A percentile compares a stretch with the other conserved stretches of the same genome.
Conservation (phyloP, 1,140 invertebrate genomes). For the Apis dorsata region DNA sequence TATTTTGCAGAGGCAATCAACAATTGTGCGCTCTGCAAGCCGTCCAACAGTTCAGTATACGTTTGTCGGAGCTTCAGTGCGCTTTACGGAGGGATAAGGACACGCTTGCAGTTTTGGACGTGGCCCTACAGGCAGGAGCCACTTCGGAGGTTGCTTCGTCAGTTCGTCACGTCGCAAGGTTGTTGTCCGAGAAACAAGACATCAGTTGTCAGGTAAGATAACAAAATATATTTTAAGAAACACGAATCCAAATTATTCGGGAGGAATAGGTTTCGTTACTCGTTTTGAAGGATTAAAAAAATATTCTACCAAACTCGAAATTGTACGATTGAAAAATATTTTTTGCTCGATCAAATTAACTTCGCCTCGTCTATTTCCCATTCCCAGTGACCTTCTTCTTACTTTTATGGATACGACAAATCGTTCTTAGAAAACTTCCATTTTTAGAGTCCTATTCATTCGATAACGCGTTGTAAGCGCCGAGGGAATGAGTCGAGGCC, state of each 20-base stretch:
- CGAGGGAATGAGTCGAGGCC: neutral
- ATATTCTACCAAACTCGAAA: too few species aligned
- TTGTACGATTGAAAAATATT: too few species aligned
- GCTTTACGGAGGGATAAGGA: conserved; percentile 84
- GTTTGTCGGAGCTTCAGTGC: conserved; percentile 83
- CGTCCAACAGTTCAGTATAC: conserved; percentile 84
- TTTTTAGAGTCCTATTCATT: conserved; percentile 4
- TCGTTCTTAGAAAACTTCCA: neutral
- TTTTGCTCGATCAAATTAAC: too few species aligned
- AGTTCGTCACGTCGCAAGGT: conserved; percentile 84
- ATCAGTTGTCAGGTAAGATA: conserved; percentile 75
- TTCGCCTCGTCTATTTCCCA: too few species aligned
- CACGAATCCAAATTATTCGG: too few species aligned
- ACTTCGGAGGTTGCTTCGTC: conserved; percentile 83
- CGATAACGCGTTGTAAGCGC: conserved; percentile 14
- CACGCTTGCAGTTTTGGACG: conserved; percentile 83
- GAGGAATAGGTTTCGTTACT: too few species aligned
- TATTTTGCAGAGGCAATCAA: conserved; percentile 78
- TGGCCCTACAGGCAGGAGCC: conserved; percentile 82
- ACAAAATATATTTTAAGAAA: neutral
- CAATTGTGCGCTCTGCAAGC: conserved; percentile 80
- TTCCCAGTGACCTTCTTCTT: too few species aligned
- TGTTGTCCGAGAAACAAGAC: conserved; percentile 84
- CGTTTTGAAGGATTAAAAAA: too few species aligned
- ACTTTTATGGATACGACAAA: neutral